Percentiles rank a stretch among this genome's conserved stretches.
Conservation (phyloP, 2,797 vertebrate genomes). For the Anguilla obscura region DNA sequence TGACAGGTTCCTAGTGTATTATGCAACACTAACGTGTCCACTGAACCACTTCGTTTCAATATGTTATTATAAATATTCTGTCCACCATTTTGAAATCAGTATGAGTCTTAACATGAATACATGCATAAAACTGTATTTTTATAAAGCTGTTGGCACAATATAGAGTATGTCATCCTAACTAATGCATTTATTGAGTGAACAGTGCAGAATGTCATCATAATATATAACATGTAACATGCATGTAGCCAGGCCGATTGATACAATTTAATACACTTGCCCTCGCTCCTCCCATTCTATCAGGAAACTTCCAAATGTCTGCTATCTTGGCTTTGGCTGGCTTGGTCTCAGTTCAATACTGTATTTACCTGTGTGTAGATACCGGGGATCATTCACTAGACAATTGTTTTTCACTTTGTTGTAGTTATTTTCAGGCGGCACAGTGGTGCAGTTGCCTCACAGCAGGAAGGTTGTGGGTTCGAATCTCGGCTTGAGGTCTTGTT, state of each 20-base stretch:
- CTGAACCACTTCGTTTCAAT: slow-evolving; percentile 38
- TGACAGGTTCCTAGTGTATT: slow-evolving; percentile 38
- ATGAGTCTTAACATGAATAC: slow-evolving; percentile 46
- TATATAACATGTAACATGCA: not conserved
- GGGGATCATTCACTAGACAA: not conserved
- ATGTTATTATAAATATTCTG: slow-evolving; percentile 60
- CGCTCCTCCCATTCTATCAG: not conserved
- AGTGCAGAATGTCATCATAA: not conserved
- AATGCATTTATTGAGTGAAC: not conserved
- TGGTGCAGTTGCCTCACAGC: no score
- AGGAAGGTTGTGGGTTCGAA: no score
- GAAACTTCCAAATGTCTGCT: not conserved
- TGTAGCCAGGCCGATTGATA: not conserved
- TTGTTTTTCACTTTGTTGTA: not conserved
- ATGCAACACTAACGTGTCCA: slow-evolving; percentile 48
- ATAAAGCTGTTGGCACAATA: slow-evolving; percentile 44
- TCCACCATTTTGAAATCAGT: slow-evolving; percentile 48
- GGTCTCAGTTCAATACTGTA: slow-evolving; percentile 20
- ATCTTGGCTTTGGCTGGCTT: not conserved
- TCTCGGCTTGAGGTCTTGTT: no score
- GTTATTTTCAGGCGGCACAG: not conserved
- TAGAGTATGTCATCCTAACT: slow-evolving; percentile 12
- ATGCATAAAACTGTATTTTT: slow-evolving; percentile 45
- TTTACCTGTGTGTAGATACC: not conserved
- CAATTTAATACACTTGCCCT: not conserved